Percentiles rank a stretch among this genome's conserved stretches.
Conservation (phyloP, 2,113 vertebrate species). For the Steatornis caripensis region DNA sequence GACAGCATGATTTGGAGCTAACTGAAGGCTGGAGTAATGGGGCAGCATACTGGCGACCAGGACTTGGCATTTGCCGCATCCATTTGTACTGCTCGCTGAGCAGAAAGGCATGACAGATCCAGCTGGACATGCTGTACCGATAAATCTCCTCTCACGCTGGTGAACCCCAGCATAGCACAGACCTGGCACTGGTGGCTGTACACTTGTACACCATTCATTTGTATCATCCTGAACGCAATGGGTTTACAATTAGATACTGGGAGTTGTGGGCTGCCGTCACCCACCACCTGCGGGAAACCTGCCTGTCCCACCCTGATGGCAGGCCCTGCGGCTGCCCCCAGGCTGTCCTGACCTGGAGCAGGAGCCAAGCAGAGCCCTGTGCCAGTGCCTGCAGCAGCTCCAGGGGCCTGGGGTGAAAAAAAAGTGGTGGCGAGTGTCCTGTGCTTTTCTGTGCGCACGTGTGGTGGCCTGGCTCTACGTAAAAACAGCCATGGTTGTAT, state of each 20-base stretch:
- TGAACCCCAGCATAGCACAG: background rate
- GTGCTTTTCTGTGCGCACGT: accelerated
- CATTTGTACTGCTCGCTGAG: background rate
- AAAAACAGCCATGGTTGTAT: background rate
- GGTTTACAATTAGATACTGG: background rate
- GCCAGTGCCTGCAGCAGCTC: background rate
- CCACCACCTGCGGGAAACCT: accelerated
- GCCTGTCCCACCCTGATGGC: too few species aligned
- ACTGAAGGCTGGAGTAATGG: background rate
- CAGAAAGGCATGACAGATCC: background rate
- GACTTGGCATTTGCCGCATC: background rate
- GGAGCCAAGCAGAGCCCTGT: too few species aligned
- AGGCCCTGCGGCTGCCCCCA: too few species aligned
- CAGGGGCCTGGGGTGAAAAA: background rate
- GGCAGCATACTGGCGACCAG: background rate
- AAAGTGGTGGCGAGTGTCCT: background rate
- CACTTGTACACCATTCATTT: background rate
- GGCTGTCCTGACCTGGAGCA: too few species aligned
- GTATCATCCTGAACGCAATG: accelerated
- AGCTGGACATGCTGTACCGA: accelerated
- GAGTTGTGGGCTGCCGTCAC: background rate
- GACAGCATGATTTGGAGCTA: background rate
- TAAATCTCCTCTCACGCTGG: background rate
- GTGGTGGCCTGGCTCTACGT: background rate
- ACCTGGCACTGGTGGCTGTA: background rate